Conservation (phyloP, 2,113 vertebrate genomes). For the Corythoichthys intestinalis region DNA sequence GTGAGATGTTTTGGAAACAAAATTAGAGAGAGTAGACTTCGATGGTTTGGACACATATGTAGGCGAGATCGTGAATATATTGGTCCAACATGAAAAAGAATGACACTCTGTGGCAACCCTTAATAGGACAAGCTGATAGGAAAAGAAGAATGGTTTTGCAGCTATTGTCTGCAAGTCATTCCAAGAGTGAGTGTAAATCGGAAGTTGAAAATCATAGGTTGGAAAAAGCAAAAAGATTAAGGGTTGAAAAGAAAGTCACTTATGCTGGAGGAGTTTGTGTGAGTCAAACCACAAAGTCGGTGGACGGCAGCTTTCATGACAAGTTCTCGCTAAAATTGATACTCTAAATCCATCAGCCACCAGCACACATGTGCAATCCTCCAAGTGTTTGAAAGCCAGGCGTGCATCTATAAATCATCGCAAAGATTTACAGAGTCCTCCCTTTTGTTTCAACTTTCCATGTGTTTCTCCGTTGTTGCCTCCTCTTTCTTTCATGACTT, state of each 20-base stretch:
- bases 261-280: constrained; percentile 2
- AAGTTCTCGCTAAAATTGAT: constrained; percentile 34
- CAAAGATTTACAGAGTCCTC: constrained; percentile 32
- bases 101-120: too few relatives aligned
- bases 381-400: constrained; percentile 31
- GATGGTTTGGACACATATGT: too few relatives aligned
- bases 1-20: too few relatives aligned
- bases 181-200: not conserved
- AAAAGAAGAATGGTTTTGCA: constrained; percentile 1
- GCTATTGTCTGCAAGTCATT: not conserved
- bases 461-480: constrained; percentile 39
- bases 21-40: too few relatives aligned
- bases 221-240: constrained; percentile 14
- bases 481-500: not conserved
- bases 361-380: constrained; percentile 44
- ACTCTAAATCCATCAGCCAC: constrained; percentile 19
- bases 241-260: not conserved
- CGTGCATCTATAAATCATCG: constrained; percentile 52
- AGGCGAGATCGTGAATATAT: too few relatives aligned
- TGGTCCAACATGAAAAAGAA: too few relatives aligned
- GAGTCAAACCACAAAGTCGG: constrained; percentile 17
- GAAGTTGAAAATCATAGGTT: constrained; percentile 9
- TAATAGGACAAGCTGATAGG: too few relatives aligned
- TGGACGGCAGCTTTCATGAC: constrained; percentile 9
- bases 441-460: constrained; percentile 52